Base-by-base conservation (phyloP, 2,113 vertebrate genomes). In the Mellivora capensis region DNA sequence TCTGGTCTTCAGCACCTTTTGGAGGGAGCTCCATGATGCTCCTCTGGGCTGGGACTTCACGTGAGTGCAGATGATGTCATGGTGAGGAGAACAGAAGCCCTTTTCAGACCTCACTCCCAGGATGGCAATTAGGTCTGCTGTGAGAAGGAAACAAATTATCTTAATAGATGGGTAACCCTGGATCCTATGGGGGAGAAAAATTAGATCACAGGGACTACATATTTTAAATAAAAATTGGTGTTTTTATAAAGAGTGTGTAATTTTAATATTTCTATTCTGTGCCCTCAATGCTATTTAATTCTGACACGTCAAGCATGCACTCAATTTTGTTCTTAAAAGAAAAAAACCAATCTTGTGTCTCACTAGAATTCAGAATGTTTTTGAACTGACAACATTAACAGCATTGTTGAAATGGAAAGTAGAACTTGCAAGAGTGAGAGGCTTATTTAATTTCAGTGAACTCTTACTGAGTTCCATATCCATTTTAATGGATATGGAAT, bases 301-400 rank as follows among this genome's bases (percentile, higher is more conserved):
- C 81, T 31, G 39, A 49, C 31, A 25, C 3, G 10, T 14, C 67
- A 20, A 94, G 39, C 25, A 59, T 14, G 8, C 25, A 39, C 23
- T 92, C 14, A 44, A 0, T 94, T 94, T 80, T 88, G 76, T 85
- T 67, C 47, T 91, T 93, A 52, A 76, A 93, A 91, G 64, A 47
- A 91, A 89, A 64, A 57, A 88, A 74, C 0, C 59, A 54, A 64
- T 4, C 13, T 62, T 52, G 34, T 72, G 6, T 49, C 37, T 72
- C 18, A 21, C 12, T 64, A 67, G 74, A 87, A 20, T 86, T 95
- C 44, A 79, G 61, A 34, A 47, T 54, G 69, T 76, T 62, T 90
- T 67, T 54, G 7, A 83, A 69, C n/a, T 7, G 77, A 39, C 9
- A 59, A 37, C 42, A 25, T 72, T 85, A 52, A 37, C 4, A 88